Percentiles rank a stretch among this genome's conserved stretches.
phyloP scores from a whole-genome alignment of 1,140 invertebrate species.

The Drosophila mayri region DNA sequence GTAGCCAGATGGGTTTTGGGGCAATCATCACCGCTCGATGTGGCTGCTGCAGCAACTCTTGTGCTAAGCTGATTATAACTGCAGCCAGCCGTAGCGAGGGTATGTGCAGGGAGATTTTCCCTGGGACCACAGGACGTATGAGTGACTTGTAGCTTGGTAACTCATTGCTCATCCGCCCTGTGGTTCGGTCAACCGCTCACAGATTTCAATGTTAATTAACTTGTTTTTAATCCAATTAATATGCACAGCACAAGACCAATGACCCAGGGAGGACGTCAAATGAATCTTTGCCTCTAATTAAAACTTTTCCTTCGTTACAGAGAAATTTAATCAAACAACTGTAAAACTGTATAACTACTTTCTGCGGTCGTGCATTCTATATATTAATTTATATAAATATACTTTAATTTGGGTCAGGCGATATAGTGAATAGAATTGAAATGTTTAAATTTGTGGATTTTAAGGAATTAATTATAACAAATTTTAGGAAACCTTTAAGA shows the following conservation, averaged over 20 bases:
- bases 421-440: background rate
- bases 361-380: background rate
- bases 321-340: constrained; percentile 72
- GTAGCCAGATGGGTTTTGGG: constrained; percentile 44
- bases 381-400: background rate
- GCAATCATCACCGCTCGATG: constrained; percentile 25
- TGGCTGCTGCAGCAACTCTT: constrained; percentile 24
- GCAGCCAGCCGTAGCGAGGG: constrained; percentile 13
- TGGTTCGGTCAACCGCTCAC: constrained; percentile 31
- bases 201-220: constrained; percentile 52
- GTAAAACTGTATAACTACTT: constrained; percentile 23
- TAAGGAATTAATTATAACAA: too few species aligned
- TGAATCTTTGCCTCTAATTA: constrained; percentile 61
- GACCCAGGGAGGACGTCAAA: constrained; percentile 22
- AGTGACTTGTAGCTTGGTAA: background rate
- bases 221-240: constrained; percentile 52
- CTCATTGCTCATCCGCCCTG: constrained; percentile 29
- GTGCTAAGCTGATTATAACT: constrained; percentile 54
- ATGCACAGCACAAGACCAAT: constrained; percentile 47
- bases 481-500: too few species aligned
- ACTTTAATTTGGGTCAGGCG: background rate
- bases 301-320: constrained; percentile 64
- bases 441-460: too few species aligned
- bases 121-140: constrained; percentile 21
- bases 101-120: background rate